These are phyloP conservation scores for Apis cerana DNA, from an alignment of 1,140 invertebrate genomes.

Conservation along the genomic window DNA sequence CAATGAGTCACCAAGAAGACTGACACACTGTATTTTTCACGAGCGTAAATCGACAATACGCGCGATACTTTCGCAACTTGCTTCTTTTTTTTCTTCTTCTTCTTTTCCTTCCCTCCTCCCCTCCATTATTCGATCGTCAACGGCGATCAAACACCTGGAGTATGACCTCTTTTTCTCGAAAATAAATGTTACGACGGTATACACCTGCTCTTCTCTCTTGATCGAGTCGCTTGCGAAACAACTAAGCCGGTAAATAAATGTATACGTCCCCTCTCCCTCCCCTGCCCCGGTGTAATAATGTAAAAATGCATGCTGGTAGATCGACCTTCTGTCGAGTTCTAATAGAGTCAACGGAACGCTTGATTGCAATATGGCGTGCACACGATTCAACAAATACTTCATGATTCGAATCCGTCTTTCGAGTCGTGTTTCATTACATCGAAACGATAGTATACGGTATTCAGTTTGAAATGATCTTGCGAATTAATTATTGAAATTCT, in stretches of 20 bases:
- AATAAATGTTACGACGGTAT: constrained; percentile 25
- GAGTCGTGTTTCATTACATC: no score
- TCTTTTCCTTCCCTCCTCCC: background rate
- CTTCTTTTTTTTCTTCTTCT: background rate
- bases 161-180: constrained; percentile 51
- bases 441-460: no score
- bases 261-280: background rate
- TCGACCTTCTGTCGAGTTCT: background rate
- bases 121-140: constrained; percentile 44
- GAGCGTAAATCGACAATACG: background rate
- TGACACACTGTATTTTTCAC: constrained; percentile 22
- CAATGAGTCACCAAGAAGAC: constrained; percentile 20
- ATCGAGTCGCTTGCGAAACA: constrained; percentile 6
- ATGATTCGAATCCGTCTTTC: background rate
- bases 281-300: background rate
- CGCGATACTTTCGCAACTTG: constrained; percentile 2
- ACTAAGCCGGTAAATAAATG: background rate
- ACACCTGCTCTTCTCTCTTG: constrained; percentile 11
- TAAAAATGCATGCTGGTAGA: background rate
- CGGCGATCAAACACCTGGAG: constrained; percentile 55
- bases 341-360: background rate
- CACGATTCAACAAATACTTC: background rate
- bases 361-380: background rate
- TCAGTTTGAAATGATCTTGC: no score
- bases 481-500: no score